Percentiles rank a stretch among this genome's conserved stretches.
Conservation (phyloP, 2,113 vertebrate species). For the Bubo blakistoni region DNA sequence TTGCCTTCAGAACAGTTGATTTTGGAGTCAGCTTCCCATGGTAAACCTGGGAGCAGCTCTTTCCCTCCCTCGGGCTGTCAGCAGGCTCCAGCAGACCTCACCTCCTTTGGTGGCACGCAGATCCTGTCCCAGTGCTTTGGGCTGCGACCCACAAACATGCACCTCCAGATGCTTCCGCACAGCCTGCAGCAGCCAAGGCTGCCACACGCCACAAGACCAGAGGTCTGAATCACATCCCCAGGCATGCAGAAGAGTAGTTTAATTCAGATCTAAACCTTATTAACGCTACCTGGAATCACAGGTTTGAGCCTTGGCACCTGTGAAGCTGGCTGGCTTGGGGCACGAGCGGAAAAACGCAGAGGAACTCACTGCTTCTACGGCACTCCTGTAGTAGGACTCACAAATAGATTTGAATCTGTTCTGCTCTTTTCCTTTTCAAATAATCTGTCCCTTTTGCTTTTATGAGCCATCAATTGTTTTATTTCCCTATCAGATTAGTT, state of each 20-base stretch:
- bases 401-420: background rate
- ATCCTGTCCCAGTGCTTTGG: background rate
- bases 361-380: background rate
- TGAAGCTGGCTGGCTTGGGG: background rate
- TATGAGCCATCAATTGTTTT: slow-evolving; percentile 2
- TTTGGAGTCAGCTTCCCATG: background rate
- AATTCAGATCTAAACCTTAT: background rate
- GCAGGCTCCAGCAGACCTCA: background rate
- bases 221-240: background rate
- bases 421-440: background rate
- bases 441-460: background rate
- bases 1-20: background rate
- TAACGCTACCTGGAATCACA: background rate
- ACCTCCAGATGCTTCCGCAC: background rate
- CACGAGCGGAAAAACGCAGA: rapidly evolving
- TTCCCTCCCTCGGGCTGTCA: background rate
- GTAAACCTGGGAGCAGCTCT: background rate
- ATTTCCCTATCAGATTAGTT: background rate
- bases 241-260: background rate
- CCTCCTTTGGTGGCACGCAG: background rate
- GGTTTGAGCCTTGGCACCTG: background rate
- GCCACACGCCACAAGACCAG: rapidly evolving
- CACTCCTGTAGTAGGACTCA: background rate
- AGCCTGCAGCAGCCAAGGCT: background rate
- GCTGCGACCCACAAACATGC: background rate